Conservation (phyloP, 2,888 invertebrate species). For the Horisme vitalbata region DNA sequence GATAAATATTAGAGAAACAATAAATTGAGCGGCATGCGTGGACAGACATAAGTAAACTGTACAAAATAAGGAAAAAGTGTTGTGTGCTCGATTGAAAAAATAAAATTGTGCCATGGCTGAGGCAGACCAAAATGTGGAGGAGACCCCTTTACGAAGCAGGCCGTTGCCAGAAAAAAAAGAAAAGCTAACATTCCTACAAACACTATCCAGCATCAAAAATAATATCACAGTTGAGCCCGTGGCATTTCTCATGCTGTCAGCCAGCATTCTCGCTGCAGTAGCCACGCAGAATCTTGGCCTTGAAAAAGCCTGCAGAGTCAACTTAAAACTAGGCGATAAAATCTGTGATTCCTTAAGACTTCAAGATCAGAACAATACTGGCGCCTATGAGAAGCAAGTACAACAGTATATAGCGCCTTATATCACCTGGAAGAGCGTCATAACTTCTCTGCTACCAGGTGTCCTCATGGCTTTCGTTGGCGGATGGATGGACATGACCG, state of each 20-base stretch:
- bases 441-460: conserved; percentile 88
- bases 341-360: conserved; percentile 87
- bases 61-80: background rate
- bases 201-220: conserved; percentile 19
- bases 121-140: conserved; percentile 14
- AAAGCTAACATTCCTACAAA: conserved; percentile 21
- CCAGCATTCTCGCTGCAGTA: conserved; percentile 76
- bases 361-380: conserved; percentile 72
- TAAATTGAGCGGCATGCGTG: conserved; percentile 9
- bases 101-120: conserved; percentile 11
- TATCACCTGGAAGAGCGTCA: conserved; percentile 88
- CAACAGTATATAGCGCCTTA: conserved; percentile 86
- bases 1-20: conserved; percentile 28
- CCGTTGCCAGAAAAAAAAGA: conserved; percentile 11
- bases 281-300: conserved; percentile 89
- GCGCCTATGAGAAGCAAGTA: conserved; percentile 75
- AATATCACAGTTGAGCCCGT: conserved; percentile 45
- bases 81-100: background rate
- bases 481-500: conserved; percentile 85
- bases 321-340: conserved; percentile 84
- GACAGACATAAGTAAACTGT: background rate
- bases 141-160: conserved; percentile 14
- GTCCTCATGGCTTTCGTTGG: conserved; percentile 88
- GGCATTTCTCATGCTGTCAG: conserved; percentile 38
- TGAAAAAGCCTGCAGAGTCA: conserved; percentile 90